phyloP scores from a whole-genome alignment of 2,797 vertebrate genomes.

The Pipistrellus pipistrellus region DNA sequence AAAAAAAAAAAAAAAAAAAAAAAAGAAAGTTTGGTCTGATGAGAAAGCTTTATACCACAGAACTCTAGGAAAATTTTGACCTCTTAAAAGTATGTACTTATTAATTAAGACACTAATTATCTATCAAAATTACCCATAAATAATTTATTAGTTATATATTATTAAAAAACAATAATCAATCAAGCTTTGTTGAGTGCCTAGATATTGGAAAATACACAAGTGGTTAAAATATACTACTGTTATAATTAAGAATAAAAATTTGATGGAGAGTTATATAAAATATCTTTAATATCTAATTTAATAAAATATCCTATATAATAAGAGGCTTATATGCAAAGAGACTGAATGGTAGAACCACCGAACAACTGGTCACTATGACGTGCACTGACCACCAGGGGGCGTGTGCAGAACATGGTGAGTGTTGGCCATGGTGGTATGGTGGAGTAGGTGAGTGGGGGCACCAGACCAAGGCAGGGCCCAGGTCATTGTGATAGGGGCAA shows the following conservation, averaged over 20 bases:
- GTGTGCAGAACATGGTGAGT: too few species aligned
- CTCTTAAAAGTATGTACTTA: neutral
- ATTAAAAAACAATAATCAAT: neutral
- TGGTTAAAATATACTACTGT: neutral
- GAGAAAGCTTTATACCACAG: neutral
- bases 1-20: neutral
- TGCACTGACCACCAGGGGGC: too few species aligned
- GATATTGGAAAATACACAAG: neutral
- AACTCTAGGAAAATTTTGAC: neutral
- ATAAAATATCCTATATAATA: too few species aligned
- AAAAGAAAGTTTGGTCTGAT: neutral
- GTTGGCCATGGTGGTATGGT: too few species aligned
- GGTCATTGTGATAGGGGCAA: too few species aligned
- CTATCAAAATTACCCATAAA: neutral
- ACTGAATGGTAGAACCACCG: too few species aligned
- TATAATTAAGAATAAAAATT: neutral
- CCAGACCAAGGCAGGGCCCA: too few species aligned
- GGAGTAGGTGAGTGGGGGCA: too few species aligned
- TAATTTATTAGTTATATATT: neutral
- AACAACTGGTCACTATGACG: too few species aligned
- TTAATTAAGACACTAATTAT: neutral
- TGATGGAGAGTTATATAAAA: neutral
- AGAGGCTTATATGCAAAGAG: too few species aligned
- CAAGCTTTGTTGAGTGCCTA: neutral
- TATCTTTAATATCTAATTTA: too few species aligned